These are phyloP conservation scores for Ricordea florida DNA, from an alignment of 92 coral and sea anemone species.

Conservation along the genomic window DNA sequence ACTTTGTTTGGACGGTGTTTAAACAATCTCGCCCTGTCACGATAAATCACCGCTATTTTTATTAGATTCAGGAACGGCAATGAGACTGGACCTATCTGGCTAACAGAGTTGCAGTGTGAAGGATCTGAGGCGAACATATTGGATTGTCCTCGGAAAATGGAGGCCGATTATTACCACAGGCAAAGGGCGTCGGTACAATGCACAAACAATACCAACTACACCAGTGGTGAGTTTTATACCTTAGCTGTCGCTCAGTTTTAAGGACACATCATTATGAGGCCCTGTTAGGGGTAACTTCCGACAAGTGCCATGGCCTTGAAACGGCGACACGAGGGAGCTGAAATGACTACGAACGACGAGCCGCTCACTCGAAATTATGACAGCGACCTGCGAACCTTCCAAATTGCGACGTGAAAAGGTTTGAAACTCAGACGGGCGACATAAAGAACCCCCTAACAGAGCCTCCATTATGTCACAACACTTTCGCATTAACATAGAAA, in stretches of 20 bases:
- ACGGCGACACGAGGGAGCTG: too few species aligned
- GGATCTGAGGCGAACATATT: not conserved
- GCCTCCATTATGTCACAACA: too few species aligned
- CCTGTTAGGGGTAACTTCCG: too few species aligned
- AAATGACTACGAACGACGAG: too few species aligned
- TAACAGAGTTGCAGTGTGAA: conserved; percentile 1
- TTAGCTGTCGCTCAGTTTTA: not conserved
- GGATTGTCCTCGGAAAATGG: conserved; percentile 4
- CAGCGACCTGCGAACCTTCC: too few species aligned
- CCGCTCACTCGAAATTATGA: too few species aligned
- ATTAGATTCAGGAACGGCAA: not conserved
- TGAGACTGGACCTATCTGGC: not conserved
- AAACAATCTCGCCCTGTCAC: conserved; percentile 38
- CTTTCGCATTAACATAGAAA: too few species aligned
- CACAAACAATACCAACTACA: conserved; percentile 8
- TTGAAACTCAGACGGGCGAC: too few species aligned
- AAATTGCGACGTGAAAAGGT: too few species aligned
- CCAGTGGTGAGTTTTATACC: conserved; percentile 9
- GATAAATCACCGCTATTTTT: not conserved
- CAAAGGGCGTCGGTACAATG: conserved; percentile 16
- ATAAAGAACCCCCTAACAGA: too few species aligned
- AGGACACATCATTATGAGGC: not conserved
- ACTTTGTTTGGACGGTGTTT: conserved; percentile 7
- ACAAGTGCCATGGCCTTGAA: too few species aligned
- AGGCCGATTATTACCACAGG: not conserved